phyloP scores from a whole-genome alignment of 2,888 invertebrate species.

The Gandaritis pyraliata region DNA sequence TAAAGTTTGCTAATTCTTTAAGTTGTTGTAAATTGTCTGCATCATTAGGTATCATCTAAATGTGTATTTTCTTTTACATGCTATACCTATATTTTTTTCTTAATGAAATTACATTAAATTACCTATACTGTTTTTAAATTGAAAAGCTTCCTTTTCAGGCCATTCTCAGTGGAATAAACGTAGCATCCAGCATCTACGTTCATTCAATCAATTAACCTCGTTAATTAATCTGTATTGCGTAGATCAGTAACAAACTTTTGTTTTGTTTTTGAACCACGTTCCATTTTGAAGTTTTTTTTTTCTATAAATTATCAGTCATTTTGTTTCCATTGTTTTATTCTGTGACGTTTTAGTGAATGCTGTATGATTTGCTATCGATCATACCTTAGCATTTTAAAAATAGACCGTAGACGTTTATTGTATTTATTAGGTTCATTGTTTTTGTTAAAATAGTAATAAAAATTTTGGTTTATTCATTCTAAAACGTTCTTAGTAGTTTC shows the following conservation, averaged over 20 bases:
- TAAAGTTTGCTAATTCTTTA: conserved; percentile 1
- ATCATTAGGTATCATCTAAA: conserved; percentile 9
- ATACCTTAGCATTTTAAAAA: conserved; percentile 37
- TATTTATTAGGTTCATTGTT: conserved; percentile 9
- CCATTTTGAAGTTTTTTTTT: no score
- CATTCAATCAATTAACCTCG: conserved; percentile 53
- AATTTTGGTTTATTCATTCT: no score
- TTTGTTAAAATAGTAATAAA: neutral
- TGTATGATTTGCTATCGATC: conserved; percentile 23
- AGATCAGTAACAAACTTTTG: conserved; percentile 9
- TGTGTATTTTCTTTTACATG: neutral
- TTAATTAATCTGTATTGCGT: conserved; percentile 48
- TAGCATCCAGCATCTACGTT: conserved; percentile 31
- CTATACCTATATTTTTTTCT: no score
- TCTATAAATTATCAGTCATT: neutral
- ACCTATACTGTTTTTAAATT: no score
- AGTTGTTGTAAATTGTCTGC: neutral
- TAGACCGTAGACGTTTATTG: conserved; percentile 20
- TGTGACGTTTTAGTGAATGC: conserved; percentile 21
- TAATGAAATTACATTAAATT: no score
- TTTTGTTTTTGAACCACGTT: neutral
- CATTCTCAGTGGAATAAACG: no score
- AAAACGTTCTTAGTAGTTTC: no score
- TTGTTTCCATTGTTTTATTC: neutral
- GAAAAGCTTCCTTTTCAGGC: no score